Evolutionary conservation across 2,797 vertebrate genomes (phyloP).

Genomic region (Lagocephalus sceleratus): DNA sequence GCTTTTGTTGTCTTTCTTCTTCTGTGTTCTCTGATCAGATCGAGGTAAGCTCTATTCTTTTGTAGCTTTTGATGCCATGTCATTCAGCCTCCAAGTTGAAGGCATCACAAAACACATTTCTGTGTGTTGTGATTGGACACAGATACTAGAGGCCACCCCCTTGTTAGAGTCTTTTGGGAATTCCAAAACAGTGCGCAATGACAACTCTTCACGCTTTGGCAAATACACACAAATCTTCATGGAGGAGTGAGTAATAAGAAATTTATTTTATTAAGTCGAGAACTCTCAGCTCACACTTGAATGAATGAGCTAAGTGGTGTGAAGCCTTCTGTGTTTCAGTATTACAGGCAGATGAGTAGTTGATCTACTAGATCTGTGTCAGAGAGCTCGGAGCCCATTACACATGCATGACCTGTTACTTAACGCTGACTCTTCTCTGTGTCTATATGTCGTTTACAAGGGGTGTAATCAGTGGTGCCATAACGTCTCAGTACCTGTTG

Average conservation of each 20-base stretch:
- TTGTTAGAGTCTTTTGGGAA: constrained; percentile 96
- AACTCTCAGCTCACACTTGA: no score
- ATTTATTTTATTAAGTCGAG: neutral
- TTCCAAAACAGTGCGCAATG: constrained; percentile 95
- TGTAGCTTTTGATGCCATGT: constrained; percentile 2
- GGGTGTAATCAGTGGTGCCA: constrained; percentile 92
- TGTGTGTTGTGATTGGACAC: constrained; percentile 27
- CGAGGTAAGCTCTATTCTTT: constrained; percentile 53
- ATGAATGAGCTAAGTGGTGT: constrained; percentile 10
- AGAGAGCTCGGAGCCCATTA: constrained; percentile 46
- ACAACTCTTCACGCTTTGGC: constrained; percentile 97
- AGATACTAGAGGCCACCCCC: constrained; percentile 95
- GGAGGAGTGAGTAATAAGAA: constrained; percentile 84
- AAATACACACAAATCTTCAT: constrained; percentile 94
- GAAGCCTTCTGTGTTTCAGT: constrained; percentile 29
- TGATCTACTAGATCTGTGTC: constrained; percentile 36
- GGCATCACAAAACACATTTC: constrained; percentile 14
- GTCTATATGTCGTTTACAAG: constrained; percentile 59
- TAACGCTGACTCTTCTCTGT: constrained; percentile 39
- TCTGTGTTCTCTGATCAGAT: constrained; percentile 50
- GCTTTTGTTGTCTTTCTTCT: neutral
- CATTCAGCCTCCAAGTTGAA: neutral
- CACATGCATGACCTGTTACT: constrained; percentile 64
- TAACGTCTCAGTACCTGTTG: constrained; percentile 96
- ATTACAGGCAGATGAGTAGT: constrained; percentile 39